Conservation (phyloP, 2,888 invertebrate species). For the Pilophorus perplexus region DNA sequence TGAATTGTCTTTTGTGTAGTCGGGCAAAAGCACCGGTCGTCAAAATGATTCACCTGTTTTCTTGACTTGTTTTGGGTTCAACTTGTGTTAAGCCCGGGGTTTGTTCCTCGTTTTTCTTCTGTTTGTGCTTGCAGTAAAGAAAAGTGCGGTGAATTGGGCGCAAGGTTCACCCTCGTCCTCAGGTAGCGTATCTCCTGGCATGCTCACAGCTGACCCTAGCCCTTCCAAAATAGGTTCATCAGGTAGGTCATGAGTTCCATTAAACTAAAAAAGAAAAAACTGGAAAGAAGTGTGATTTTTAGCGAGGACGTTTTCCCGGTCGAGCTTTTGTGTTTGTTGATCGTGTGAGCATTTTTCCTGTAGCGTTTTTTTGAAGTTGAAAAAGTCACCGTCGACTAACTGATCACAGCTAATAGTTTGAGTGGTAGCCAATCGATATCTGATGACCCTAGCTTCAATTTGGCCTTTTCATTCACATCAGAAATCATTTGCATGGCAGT, state of each 20-base stretch:
- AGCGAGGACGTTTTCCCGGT: neutral
- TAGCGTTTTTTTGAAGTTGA: no score
- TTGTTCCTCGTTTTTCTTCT: neutral
- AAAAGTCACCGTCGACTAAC: no score
- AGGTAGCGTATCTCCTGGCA: slow-evolving; percentile 51
- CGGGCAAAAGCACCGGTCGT: no score
- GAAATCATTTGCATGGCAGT: no score
- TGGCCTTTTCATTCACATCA: no score
- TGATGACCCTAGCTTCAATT: slow-evolving; percentile 28
- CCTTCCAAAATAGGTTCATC: slow-evolving; percentile 49
- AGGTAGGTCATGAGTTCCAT: slow-evolving; percentile 45
- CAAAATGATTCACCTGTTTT: neutral
- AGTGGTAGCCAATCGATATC: no score
- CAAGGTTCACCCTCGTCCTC: slow-evolving; percentile 50
- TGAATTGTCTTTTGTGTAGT: no score
- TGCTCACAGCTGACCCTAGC: slow-evolving; percentile 49
- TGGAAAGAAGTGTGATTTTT: no score
- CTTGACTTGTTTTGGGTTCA: neutral
- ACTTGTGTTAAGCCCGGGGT: no score
- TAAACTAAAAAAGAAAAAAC: no score
- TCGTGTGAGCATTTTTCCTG: no score
- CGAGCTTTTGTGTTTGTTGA: neutral
- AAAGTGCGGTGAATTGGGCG: slow-evolving; percentile 42
- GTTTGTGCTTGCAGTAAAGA: slow-evolving; percentile 38
- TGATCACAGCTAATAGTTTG: no score